A percentile compares a stretch with the other conserved stretches of the same genome.
Conservation (phyloP, 1,140 invertebrate genomes). For the Gonatopus flavifemur region DNA sequence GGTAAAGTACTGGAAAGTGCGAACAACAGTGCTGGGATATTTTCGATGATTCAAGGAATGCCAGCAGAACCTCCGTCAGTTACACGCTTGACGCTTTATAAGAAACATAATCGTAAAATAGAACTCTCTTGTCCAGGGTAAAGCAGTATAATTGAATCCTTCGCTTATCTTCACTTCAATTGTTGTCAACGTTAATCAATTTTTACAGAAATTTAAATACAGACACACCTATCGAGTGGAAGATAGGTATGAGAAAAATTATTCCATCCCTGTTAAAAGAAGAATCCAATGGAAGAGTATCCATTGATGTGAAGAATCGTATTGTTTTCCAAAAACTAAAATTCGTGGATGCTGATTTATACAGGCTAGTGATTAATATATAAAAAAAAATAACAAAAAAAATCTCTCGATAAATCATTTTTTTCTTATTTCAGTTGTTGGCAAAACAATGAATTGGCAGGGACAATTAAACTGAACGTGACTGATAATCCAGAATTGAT, state of each 20-base stretch:
- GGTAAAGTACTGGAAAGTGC: slow-evolving; percentile 62
- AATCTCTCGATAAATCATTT: slow-evolving; percentile 6
- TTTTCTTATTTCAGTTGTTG: slow-evolving; percentile 64
- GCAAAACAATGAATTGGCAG: slow-evolving; percentile 62
- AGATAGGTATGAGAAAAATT: slow-evolving; percentile 51
- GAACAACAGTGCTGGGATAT: slow-evolving; percentile 65
- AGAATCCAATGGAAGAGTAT: slow-evolving; percentile 53
- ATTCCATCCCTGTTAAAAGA: slow-evolving; percentile 44
- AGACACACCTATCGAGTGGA: slow-evolving; percentile 58
- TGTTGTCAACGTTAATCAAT: no score
- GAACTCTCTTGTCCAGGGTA: slow-evolving; percentile 63
- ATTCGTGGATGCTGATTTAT: slow-evolving; percentile 58
- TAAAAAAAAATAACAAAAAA: not conserved
- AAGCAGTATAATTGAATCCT: slow-evolving; percentile 13
- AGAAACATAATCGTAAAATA: slow-evolving; percentile 42
- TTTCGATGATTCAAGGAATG: slow-evolving; percentile 58
- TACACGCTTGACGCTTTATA: slow-evolving; percentile 54
- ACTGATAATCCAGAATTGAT: slow-evolving; percentile 55
- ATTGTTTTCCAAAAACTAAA: slow-evolving; percentile 56
- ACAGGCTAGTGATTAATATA: slow-evolving; percentile 51
- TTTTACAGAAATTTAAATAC: slow-evolving; percentile 55
- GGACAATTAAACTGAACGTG: slow-evolving; percentile 63
- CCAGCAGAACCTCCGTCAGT: slow-evolving; percentile 52
- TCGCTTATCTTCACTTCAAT: no score
- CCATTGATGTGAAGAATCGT: slow-evolving; percentile 51